These are phyloP conservation scores for Sarcoramphus papa DNA, from an alignment of 2,797 vertebrate genomes.

Conservation along the genomic window DNA sequence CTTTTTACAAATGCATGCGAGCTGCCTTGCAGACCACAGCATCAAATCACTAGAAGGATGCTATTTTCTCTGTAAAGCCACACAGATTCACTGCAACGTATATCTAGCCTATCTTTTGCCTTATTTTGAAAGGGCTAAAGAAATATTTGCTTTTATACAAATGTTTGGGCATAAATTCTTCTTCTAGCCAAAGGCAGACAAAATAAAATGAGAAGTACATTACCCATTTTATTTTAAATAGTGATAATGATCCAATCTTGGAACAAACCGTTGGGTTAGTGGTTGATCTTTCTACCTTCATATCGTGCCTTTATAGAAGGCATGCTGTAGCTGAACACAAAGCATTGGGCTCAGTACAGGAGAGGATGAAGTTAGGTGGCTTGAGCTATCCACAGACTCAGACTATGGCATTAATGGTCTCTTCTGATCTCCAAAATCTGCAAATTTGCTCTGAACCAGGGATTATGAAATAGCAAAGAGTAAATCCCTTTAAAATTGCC, in stretches of 20 bases:
- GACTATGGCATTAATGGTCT: not conserved
- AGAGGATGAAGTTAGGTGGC: not conserved
- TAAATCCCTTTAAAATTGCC: slow-evolving; percentile 44
- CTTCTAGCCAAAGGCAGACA: not conserved
- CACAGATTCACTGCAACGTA: not conserved
- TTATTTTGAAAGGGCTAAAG: not conserved
- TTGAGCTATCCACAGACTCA: not conserved
- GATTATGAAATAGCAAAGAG: slow-evolving; percentile 5
- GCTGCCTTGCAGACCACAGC: not conserved
- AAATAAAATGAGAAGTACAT: not conserved
- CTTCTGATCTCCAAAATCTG: slow-evolving; percentile 7
- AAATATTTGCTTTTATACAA: not conserved
- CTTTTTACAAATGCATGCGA: not conserved
- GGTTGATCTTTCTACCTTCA: not conserved
- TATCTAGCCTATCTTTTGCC: not conserved
- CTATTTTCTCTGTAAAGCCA: not conserved
- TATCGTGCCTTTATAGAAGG: not conserved
- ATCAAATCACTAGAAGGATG: not conserved
- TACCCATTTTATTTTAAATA: not conserved
- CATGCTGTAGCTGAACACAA: not conserved
- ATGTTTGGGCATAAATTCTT: not conserved
- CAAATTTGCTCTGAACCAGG: not conserved
- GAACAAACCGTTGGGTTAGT: not conserved
- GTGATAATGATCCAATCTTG: not conserved
- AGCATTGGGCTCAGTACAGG: not conserved